Percentiles rank a stretch among this genome's conserved stretches.
These are phyloP conservation scores for Ganaspis brasiliensis DNA, from an alignment of 2,888 invertebrate species.

Conservation along the genomic window DNA sequence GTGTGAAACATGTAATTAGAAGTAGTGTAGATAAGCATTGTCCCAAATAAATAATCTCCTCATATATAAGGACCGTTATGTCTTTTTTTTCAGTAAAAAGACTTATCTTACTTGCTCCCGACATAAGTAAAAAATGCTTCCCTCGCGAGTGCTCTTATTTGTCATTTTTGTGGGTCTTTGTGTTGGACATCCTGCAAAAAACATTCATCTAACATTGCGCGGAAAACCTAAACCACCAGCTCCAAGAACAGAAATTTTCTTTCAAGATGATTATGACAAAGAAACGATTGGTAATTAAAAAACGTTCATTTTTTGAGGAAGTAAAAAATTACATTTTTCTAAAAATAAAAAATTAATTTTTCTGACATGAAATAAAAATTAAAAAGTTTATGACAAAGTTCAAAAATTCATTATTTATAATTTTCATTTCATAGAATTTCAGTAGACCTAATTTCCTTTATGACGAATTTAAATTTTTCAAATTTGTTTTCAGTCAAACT, in stretches of 20 bases:
- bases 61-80: slow-evolving; percentile 16
- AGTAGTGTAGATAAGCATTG: slow-evolving; percentile 18
- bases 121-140: slow-evolving; percentile 1
- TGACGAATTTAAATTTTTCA: no score
- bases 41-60: slow-evolving; percentile 23
- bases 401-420: no score
- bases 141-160: background rate
- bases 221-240: slow-evolving; percentile 61
- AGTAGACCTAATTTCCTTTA: no score
- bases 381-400: no score
- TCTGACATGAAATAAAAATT: no score
- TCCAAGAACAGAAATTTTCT: slow-evolving; percentile 63
- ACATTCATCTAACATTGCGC: slow-evolving; percentile 46
- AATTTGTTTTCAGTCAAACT: no score
- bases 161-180: background rate
- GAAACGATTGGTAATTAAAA: slow-evolving; percentile 63
- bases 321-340: no score
- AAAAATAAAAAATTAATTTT: no score
- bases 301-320: no score
- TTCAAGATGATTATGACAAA: slow-evolving; percentile 61
- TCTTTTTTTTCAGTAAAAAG: background rate
- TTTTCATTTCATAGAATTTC: no score
- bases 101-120: background rate
- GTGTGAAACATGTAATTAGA: slow-evolving; percentile 29
- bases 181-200: slow-evolving; percentile 48